Conservation (phyloP, 2,113 vertebrate species). For the Argyrosomus japonicus region DNA sequence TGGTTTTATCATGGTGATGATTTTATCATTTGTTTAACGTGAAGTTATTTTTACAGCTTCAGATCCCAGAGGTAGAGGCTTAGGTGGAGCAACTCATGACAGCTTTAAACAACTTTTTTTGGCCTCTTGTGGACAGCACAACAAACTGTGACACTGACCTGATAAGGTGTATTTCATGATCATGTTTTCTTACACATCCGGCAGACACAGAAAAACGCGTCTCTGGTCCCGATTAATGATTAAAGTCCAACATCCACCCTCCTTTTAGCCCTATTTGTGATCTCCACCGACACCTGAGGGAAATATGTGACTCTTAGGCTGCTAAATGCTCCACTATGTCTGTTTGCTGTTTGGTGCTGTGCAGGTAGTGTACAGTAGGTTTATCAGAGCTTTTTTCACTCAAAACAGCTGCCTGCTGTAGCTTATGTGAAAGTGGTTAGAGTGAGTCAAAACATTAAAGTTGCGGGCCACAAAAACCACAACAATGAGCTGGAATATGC, state of each 20-base stretch:
- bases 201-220: background rate
- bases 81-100: background rate
- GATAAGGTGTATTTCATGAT: background rate
- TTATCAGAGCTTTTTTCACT: background rate
- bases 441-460: too few species aligned
- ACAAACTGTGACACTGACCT: background rate
- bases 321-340: background rate
- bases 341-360: background rate
- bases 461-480: background rate
- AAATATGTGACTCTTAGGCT: background rate
- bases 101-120: background rate
- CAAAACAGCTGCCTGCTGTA: too few species aligned
- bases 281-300: background rate
- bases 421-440: too few species aligned
- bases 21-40: constrained; percentile 20
- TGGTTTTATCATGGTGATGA: background rate
- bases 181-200: background rate
- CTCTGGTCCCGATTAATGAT: background rate
- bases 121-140: background rate
- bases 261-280: background rate
- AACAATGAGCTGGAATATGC: background rate
- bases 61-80: background rate
- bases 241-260: background rate
- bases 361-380: background rate
- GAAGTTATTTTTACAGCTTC: background rate